Evolutionary conservation across 2,113 vertebrate species (phyloP).

Genomic region (Chaetura pelagica): DNA sequence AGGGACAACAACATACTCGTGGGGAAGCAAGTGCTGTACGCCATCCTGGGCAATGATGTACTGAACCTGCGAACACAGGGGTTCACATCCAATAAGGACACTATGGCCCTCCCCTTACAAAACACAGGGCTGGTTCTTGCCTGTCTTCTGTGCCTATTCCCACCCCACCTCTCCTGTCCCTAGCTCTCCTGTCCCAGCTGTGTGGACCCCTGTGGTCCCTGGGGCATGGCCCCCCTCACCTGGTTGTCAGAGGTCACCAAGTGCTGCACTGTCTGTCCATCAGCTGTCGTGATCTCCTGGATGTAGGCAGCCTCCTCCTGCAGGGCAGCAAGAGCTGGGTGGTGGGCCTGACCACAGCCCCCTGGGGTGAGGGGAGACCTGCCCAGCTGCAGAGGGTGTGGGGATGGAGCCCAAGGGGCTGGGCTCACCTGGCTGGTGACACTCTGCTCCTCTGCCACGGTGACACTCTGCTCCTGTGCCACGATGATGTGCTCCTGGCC

Average conservation of each 20-base stretch:
- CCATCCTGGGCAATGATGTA: constrained; percentile 97
- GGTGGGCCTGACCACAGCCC: too few relatives aligned
- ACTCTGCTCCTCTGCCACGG: constrained; percentile 89
- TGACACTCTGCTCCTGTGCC: constrained; percentile 89
- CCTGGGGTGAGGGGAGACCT: too few relatives aligned
- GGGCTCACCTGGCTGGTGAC: constrained; percentile 85
- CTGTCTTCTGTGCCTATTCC: neutral
- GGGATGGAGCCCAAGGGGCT: neutral
- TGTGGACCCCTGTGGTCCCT: too few relatives aligned
- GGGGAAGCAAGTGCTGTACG: constrained; percentile 91
- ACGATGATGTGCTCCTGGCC: constrained; percentile 94
- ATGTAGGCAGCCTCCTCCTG: constrained; percentile 95
- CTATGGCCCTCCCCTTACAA: accelerated
- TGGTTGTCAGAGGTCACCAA: constrained; percentile 93
- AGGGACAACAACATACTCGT: constrained; percentile 93
- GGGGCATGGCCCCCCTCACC: constrained; percentile 60
- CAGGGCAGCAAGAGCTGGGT: neutral
- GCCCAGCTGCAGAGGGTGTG: accelerated
- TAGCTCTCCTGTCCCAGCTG: neutral
- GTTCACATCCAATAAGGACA: neutral
- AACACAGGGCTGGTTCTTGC: neutral
- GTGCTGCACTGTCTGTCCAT: constrained; percentile 94
- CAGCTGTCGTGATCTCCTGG: constrained; percentile 95
- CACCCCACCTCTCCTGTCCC: neutral
- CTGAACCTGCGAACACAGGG: constrained; percentile 82